Base-by-base conservation (phyloP, 2,113 vertebrate species). In the Corapipo altera region DNA sequence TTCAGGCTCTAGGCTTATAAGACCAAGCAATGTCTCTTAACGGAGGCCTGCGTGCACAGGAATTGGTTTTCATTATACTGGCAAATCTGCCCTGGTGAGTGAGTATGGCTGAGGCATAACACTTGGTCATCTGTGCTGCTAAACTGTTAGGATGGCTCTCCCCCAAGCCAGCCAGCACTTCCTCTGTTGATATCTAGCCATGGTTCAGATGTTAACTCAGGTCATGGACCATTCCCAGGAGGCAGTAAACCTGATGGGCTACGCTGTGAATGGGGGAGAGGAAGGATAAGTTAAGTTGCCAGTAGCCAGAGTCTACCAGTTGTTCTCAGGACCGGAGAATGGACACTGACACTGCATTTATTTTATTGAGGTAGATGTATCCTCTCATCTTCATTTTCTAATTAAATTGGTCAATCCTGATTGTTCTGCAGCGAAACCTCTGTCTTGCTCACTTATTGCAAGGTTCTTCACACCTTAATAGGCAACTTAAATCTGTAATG, bases 11-110 rank as follows among this genome's bases (percentile, higher is more conserved):
- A 66, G 16, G 28, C 15, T 59, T 69, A 1, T 2, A 70, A 48
- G 12, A 65, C n/a, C 37, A 74, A 81, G 55, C 10, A 22, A 24
- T 35, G 15, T 46, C 11, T 86, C 17, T 86, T 43, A 54, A 12
- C 2, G 74, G 57, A 75, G 49, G 8, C 26, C 15, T 66, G 12
- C 0, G 0, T 73, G 49, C 64, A 24, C 41, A 57, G 49, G 54
- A 83, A 35, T 72, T 33, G 35, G 35, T 43, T 57, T 65, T 15
- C 27, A 1, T 65, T 57, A 5, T 52, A 52, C 22, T 83, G 58
- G 8, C 33, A 64, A 79, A 18, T 71, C 61, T 69, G 32, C 43
- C 27, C 27, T 61, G 61, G 6, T 33, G n/a, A 37, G 30, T 33
- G 11, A 46, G 27, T 33, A 14, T 41, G 64, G 19, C 17, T 79